Evolutionary conservation across 2,797 vertebrate genomes (phyloP).

Genomic region (Poecilia picta): DNA sequence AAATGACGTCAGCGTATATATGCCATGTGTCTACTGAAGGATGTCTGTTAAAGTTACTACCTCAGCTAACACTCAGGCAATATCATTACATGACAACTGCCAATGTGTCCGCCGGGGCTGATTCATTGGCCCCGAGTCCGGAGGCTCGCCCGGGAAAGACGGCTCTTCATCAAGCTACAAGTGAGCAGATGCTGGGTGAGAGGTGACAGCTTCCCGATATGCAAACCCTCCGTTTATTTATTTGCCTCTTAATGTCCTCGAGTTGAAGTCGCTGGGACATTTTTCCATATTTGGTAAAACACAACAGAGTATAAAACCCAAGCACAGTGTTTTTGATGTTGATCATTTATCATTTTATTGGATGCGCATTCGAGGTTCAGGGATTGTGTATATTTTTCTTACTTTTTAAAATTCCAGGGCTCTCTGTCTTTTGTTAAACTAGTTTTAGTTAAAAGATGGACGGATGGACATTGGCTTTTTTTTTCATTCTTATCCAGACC

Average conservation of each 20-base stretch:
- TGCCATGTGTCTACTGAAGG: constrained; percentile 3
- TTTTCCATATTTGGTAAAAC: constrained; percentile 28
- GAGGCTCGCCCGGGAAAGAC: constrained; percentile 68
- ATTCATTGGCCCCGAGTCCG: constrained; percentile 70
- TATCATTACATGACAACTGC: constrained; percentile 83
- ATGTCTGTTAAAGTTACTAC: constrained; percentile 36
- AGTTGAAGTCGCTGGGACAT: constrained; percentile 64
- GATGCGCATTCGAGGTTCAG: constrained; percentile 78
- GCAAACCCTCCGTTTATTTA: constrained; percentile 81
- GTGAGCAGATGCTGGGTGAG: constrained; percentile 62
- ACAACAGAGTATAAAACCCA: constrained; percentile 25
- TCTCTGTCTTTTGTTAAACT: not conserved
- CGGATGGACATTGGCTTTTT: not conserved
- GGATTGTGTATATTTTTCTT: not conserved
- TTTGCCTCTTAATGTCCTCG: constrained; percentile 73
- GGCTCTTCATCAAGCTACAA: constrained; percentile 79
- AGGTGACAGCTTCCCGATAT: constrained; percentile 82
- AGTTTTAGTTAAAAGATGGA: not conserved
- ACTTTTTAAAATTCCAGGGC: not conserved
- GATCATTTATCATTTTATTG: constrained; percentile 65
- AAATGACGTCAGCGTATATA: constrained; percentile 11
- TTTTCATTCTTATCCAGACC: not conserved
- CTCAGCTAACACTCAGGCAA: constrained; percentile 65
- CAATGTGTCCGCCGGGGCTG: constrained; percentile 75
- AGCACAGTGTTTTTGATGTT: constrained; percentile 52